Percentiles rank a stretch among this genome's conserved stretches.
phyloP scores from a whole-genome alignment of 1,140 invertebrate species.

The Monochamus saltuarius region DNA sequence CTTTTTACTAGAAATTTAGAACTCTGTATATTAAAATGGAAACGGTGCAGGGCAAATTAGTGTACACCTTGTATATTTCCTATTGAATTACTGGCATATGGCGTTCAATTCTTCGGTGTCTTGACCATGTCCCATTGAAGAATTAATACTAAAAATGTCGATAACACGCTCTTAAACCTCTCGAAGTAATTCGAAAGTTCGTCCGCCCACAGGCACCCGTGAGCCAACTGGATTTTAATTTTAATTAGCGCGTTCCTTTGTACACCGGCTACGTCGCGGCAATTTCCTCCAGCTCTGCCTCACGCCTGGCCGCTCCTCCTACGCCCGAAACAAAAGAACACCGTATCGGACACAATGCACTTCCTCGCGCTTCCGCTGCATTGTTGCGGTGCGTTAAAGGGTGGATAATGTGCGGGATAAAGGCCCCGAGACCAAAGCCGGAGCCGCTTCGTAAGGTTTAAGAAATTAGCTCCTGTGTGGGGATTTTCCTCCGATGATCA shows the following conservation, averaged over 20 bases:
- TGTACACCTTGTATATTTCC: no score
- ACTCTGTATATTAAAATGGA: no score
- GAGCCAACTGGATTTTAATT: slow-evolving; percentile 42
- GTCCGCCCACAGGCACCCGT: background rate
- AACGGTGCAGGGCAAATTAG: no score
- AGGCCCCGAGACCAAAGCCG: slow-evolving; percentile 21
- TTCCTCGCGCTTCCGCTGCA: slow-evolving; percentile 51
- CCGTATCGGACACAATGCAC: slow-evolving; percentile 51
- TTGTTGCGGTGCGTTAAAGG: slow-evolving; percentile 53
- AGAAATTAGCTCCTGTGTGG: no score
- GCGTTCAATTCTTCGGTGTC: no score
- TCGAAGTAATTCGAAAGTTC: no score
- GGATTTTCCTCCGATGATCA: no score
- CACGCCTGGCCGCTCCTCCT: slow-evolving; percentile 48
- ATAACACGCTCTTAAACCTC: no score
- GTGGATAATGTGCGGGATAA: slow-evolving; percentile 50
- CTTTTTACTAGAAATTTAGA: no score
- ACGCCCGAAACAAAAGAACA: slow-evolving; percentile 46
- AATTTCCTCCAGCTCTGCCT: slow-evolving; percentile 47
- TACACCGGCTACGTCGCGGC: slow-evolving; percentile 48
- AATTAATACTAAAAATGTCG: no score
- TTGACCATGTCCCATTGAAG: no score
- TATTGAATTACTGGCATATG: no score
- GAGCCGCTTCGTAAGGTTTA: slow-evolving; percentile 22
- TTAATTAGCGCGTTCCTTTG: slow-evolving; percentile 50